Base-by-base conservation (phyloP, 2,113 vertebrate species). In the Asarcornis scutulata region DNA sequence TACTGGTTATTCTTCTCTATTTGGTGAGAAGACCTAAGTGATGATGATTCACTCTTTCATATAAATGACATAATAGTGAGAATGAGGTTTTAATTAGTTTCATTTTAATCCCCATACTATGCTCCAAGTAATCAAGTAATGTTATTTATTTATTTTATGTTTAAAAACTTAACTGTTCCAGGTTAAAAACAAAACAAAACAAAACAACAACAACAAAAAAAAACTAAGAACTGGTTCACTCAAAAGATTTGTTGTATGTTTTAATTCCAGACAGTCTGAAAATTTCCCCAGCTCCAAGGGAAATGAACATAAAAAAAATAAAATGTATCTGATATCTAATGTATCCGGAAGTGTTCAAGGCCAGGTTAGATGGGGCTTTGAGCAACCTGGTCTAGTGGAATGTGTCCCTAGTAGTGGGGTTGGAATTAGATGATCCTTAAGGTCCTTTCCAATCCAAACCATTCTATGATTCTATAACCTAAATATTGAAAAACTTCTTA, bases 241-340 rank as follows among this genome's bases (percentile, higher is more conserved):
- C 46, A 46, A 18, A 46, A 93, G 44, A 95, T 81, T 52, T 13
- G 64, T 42, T 92, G 46, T 5, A 13, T 20, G 40, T 44, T 93
- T 94, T 46, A 93, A 96, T 53, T 87, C 64, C n/a, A 64, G 59
- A 83, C n/a, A 90, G 27, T 71, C 71, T 86, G 34, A 34, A 85
- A 95, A 76, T 83, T 96, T 29, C 17, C 46, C 17, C 36, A 92
- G 2, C 56, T 76, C 14, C 66, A 64, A 48, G 58, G 27, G 87
- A 96, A 63, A 75, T 15, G 2, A 79, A 58, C 5, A 50, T 56
- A 80, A 63, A 68, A 31, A 31, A 52, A 69, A 52, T 82, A 59
- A 71, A 40, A 18, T 29, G 2, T 22, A 52, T 6, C 9, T 46
- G 46, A 40, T 40, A 40, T 40, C 38, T 40, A 38, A 18, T 29